Conservation (phyloP, 2,113 vertebrate genomes). For the Anhinga rufa region DNA sequence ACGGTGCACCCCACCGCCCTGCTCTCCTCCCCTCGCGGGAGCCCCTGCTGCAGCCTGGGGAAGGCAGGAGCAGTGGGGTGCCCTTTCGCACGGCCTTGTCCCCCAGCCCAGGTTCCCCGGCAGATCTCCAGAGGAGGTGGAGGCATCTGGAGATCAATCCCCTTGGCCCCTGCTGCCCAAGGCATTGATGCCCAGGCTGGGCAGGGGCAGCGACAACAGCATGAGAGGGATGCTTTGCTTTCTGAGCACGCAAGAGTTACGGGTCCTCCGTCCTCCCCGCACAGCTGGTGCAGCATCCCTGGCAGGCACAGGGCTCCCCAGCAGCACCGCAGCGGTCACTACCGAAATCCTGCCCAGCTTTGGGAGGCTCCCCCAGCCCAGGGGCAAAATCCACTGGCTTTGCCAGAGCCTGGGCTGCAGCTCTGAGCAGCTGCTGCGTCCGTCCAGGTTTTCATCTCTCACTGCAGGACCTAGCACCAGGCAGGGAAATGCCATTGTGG, state of each 20-base stretch:
- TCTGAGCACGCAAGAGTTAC: background rate
- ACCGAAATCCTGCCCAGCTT: background rate
- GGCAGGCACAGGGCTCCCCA: background rate
- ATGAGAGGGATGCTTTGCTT: background rate
- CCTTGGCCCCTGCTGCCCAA: rapidly evolving
- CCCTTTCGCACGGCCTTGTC: background rate
- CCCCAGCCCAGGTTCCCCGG: background rate
- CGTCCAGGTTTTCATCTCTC: background rate
- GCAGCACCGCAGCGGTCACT: background rate
- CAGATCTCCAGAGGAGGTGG: background rate
- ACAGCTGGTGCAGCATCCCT: background rate
- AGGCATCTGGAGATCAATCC: background rate
- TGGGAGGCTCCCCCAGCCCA: background rate
- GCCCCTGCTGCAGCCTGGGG: background rate
- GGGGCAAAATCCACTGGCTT: background rate
- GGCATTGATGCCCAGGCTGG: background rate
- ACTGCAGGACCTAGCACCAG: rapidly evolving
- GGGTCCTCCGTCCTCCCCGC: background rate
- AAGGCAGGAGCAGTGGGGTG: background rate
- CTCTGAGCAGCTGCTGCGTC: background rate
- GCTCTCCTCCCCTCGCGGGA: background rate
- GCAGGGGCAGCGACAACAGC: background rate
- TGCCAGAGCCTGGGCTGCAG: background rate
- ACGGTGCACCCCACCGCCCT: background rate
- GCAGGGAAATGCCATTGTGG: background rate